Conservation (phyloP, 2,888 invertebrate genomes). For the Macaria notata region DNA sequence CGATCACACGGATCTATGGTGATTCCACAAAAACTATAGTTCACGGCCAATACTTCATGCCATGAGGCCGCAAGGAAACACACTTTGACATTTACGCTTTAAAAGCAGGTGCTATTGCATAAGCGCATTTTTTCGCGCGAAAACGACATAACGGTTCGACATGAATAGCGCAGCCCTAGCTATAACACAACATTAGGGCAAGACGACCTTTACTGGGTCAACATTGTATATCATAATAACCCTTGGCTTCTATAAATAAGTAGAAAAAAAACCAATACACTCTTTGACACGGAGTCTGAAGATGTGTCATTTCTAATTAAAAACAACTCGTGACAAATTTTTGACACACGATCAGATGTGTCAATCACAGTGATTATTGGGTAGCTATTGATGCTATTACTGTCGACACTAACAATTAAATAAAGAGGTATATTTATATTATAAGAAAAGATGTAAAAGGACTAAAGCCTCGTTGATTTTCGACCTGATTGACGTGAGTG, state of each 20-base stretch:
- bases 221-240: slow-evolving; percentile 35
- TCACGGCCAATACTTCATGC: slow-evolving; percentile 39
- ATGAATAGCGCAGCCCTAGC: slow-evolving; percentile 51
- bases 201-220: slow-evolving; percentile 51
- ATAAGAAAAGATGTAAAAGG: too few species aligned
- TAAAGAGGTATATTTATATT: too few species aligned
- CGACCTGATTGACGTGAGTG: too few species aligned
- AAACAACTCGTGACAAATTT: too few species aligned
- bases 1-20: slow-evolving; percentile 63
- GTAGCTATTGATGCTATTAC: too few species aligned
- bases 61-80: slow-evolving; percentile 51
- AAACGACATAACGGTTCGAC: slow-evolving; percentile 62
- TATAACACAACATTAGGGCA: slow-evolving; percentile 44
- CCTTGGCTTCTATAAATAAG: slow-evolving; percentile 31
- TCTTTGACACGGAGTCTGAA: too few species aligned
- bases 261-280: too few species aligned
- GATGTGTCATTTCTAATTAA: too few species aligned
- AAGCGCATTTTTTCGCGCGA: slow-evolving; percentile 61
- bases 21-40: slow-evolving; percentile 70
- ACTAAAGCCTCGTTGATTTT: too few species aligned
- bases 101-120: slow-evolving; percentile 66
- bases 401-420: too few species aligned
- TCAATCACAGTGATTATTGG: too few species aligned
- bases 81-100: slow-evolving; percentile 66
- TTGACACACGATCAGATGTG: too few species aligned